Conservation (phyloP, 2,113 vertebrate species). For the Sylvietta virens region DNA sequence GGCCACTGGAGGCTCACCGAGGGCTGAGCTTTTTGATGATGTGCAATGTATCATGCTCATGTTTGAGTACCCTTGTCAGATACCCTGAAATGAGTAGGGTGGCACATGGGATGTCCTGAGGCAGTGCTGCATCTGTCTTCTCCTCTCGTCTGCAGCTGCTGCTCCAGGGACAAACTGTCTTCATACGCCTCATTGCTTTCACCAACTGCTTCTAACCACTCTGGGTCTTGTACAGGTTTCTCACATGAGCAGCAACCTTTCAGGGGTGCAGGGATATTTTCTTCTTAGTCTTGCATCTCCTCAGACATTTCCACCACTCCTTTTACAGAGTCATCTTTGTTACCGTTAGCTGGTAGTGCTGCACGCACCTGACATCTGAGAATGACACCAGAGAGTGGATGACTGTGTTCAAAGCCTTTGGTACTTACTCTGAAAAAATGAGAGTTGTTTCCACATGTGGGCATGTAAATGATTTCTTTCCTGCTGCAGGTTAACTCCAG, state of each 20-base stretch:
- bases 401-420: background rate
- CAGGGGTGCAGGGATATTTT: background rate
- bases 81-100: background rate
- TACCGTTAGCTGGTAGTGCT: background rate
- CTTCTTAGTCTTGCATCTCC: background rate
- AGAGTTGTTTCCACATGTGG: background rate
- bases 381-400: background rate
- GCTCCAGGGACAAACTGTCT: background rate
- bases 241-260: background rate
- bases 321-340: background rate
- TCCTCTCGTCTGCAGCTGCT: background rate
- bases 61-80: background rate
- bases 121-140: background rate
- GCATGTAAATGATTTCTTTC: background rate
- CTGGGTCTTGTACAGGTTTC: background rate
- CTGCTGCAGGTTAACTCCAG: background rate
- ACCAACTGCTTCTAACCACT: background rate
- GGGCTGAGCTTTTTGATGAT: background rate
- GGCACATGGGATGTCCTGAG: background rate
- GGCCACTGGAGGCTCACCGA: fast-evolving
- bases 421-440: background rate
- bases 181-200: background rate
- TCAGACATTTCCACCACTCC: background rate
- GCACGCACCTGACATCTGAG: background rate
- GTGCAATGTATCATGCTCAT: fast-evolving